phyloP scores from a whole-genome alignment of 1,140 invertebrate genomes.

The Plectrocnemia conspersa region DNA sequence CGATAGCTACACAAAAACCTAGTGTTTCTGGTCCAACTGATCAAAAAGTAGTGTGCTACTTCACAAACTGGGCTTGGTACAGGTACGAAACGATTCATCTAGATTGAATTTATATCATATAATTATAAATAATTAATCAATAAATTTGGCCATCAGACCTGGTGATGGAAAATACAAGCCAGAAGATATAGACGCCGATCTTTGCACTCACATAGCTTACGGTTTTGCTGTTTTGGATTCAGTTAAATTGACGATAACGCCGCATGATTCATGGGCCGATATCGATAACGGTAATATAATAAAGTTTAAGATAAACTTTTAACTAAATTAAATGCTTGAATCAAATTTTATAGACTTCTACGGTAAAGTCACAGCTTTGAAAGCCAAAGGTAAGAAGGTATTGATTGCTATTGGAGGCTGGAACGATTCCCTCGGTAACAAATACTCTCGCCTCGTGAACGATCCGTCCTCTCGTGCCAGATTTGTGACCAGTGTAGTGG shows the following conservation, averaged over 20 bases:
- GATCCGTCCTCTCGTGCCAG: constrained; percentile 51
- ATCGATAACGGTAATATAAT: constrained; percentile 57
- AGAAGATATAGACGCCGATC: constrained; percentile 59
- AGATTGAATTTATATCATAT: not conserved
- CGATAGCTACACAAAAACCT: constrained; percentile 19
- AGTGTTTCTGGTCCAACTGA: constrained; percentile 37
- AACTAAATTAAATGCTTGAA: too few species aligned
- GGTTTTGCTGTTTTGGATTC: constrained; percentile 64
- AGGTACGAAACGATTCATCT: constrained; percentile 42
- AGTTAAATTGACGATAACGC: constrained; percentile 52
- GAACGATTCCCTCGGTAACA: constrained; percentile 63
- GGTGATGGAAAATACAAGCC: constrained; percentile 61
- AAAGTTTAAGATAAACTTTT: too few species aligned
- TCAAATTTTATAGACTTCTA: constrained; percentile 54
- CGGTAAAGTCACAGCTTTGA: constrained; percentile 55
- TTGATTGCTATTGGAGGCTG: constrained; percentile 68
- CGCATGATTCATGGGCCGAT: constrained; percentile 63
- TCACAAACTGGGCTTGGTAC: constrained; percentile 72
- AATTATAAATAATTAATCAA: constrained; percentile 2
- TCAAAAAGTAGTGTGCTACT: constrained; percentile 67
- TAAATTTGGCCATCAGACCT: constrained; percentile 49
- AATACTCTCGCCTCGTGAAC: constrained; percentile 61
- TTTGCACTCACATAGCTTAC: constrained; percentile 73
- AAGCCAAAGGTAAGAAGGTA: constrained; percentile 60
- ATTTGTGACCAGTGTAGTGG: constrained; percentile 59